Conservation (phyloP, 2,113 vertebrate genomes). For the Campylorhamphus procurvoides region DNA sequence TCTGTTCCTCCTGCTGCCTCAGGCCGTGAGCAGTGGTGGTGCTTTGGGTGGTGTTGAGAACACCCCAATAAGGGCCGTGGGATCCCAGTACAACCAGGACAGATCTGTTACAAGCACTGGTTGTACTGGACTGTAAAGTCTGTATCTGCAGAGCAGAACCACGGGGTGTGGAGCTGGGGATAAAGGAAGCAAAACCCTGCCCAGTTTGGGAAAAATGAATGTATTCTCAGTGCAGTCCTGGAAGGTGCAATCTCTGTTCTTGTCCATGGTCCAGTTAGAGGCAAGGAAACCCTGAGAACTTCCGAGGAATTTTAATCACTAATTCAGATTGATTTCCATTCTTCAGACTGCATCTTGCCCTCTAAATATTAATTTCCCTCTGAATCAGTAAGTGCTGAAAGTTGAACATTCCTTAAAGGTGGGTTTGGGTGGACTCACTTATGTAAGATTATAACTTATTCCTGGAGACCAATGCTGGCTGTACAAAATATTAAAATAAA, state of each 20-base stretch:
- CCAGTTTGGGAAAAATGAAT: not conserved
- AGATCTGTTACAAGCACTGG: not conserved
- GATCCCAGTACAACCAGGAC: not conserved
- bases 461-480: slow-evolving; percentile 67
- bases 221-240: not conserved
- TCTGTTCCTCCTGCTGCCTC: not conserved
- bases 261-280: slow-evolving; percentile 28
- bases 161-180: not conserved
- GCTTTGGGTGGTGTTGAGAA: slow-evolving; percentile 36
- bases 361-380: not conserved
- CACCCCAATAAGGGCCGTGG: not conserved
- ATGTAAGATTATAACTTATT: slow-evolving; percentile 66
- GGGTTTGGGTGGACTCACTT: slow-evolving; percentile 52
- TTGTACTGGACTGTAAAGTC: not conserved
- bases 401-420: slow-evolving; percentile 60
- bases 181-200: not conserved
- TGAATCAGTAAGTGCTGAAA: slow-evolving; percentile 20
- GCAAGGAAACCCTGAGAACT: slow-evolving; percentile 43
- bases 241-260: not conserved
- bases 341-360: not conserved
- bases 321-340: slow-evolving; percentile 17
- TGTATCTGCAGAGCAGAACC: not conserved
- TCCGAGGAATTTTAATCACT: slow-evolving; percentile 11
- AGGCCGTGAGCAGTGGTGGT: not conserved
- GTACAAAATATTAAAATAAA: slow-evolving; percentile 70